Percentiles rank a stretch among this genome's conserved stretches.
These are phyloP conservation scores for Leucoraja ocellata DNA, from an alignment of 2,797 vertebrate genomes.

Conservation along the genomic window DNA sequence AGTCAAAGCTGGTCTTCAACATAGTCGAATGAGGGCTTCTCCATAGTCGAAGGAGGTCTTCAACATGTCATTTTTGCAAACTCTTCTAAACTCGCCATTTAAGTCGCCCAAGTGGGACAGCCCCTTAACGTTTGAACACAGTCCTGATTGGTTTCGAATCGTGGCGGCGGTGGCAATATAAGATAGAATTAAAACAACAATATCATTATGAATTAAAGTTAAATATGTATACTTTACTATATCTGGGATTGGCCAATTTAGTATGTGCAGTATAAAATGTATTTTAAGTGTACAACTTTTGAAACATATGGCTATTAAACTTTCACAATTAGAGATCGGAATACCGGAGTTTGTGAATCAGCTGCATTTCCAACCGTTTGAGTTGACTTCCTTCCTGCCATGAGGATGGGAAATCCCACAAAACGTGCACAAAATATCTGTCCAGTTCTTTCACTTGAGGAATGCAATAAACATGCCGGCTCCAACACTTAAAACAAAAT, in stretches of 20 bases:
- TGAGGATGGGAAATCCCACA: conserved; percentile 25
- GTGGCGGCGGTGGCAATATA: neutral
- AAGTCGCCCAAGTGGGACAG: too few relatives aligned
- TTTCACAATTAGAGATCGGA: neutral
- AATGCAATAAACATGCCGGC: neutral
- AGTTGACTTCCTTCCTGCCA: conserved; percentile 31
- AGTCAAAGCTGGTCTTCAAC: too few relatives aligned
- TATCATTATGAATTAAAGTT: neutral
- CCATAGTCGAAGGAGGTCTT: too few relatives aligned
- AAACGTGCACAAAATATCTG: neutral
- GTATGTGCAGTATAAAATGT: neutral
- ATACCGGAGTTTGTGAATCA: conserved; percentile 1
- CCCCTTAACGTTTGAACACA: neutral
- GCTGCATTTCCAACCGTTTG: neutral
- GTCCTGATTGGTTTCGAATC: neutral
- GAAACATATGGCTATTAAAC: neutral
- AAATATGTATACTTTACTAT: neutral
- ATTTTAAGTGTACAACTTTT: neutral
- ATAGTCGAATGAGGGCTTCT: too few relatives aligned
- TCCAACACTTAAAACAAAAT: neutral
- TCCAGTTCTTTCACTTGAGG: neutral
- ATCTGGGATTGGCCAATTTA: neutral
- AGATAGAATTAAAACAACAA: neutral
- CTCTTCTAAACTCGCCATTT: too few relatives aligned
- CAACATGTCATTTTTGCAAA: too few relatives aligned